phyloP scores from a whole-genome alignment of 2,113 vertebrate species.

The Furnarius figulus region DNA sequence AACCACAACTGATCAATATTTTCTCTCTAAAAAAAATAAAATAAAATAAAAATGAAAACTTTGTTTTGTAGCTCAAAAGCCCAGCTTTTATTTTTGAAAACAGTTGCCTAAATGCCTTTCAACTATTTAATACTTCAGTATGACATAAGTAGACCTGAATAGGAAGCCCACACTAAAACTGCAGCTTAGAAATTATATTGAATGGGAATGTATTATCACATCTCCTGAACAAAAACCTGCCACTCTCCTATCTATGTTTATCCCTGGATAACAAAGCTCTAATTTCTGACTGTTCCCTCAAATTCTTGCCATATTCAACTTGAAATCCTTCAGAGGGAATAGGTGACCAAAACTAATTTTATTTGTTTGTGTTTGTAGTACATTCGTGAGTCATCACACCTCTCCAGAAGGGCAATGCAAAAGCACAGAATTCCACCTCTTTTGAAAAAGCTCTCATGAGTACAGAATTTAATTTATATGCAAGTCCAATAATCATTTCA shows the following conservation, averaged over 20 bases:
- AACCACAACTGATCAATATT: neutral
- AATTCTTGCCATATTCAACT: neutral
- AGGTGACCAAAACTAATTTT: neutral
- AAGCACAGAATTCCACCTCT: neutral
- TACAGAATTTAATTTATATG: neutral
- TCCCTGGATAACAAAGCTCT: neutral
- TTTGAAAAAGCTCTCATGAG: rapidly evolving
- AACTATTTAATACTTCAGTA: neutral
- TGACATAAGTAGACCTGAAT: neutral
- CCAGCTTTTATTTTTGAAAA: neutral
- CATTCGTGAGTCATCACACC: neutral
- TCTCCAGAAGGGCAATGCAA: neutral
- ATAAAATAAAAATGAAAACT: neutral
- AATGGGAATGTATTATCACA: neutral
- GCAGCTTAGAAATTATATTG: neutral
- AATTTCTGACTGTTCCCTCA: neutral
- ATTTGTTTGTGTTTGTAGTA: neutral
- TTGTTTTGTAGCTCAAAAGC: neutral
- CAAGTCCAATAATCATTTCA: neutral
- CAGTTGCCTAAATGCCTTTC: neutral
- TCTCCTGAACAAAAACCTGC: neutral
- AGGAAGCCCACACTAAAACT: neutral
- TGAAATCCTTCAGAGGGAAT: neutral
- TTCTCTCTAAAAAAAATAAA: neutral
- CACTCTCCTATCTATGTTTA: neutral